Base-by-base conservation (phyloP, 1,140 invertebrate genomes). In the Eurosta solidaginis region DNA sequence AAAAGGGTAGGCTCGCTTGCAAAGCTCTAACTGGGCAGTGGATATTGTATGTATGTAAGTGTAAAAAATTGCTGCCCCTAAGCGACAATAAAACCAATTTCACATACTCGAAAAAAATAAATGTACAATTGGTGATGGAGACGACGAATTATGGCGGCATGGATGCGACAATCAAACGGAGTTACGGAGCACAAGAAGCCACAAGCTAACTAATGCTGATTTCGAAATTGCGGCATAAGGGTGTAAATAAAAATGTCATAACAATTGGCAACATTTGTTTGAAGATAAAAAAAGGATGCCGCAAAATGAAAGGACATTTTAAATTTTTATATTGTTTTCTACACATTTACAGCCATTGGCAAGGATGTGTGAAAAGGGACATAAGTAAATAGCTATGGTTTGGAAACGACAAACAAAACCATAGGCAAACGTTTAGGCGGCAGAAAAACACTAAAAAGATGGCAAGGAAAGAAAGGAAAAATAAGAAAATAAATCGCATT, bases 181-280 rank as follows among this genome's bases (percentile, higher is more conserved):
- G 49, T 52, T 4, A 22, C 17, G 20, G 10, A 52, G 20, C 10
- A 20, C 5, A 52, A 22, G 17, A 52, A 52, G n/a, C 49, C 54
- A 36, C 54, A 63, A 63, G 29, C 22, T 33, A 20, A 40, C 22
- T 33, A 20, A 40, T 68, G 59, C 33, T 20, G 59, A 68, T 42
- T 68, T 68, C 40, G n/a, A n/a, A n/a, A 68, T 68, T 68, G 59
- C n/a, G n/a, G 12, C 59, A 20, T 14, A 68, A 36, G 59, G 59
- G 59, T 10, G 59, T 20, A 68, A 68, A 40, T 10, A 40, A 22
- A 68, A 68, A 68, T 68, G 29, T 29, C 59, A 68, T 40, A 68
- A 68, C 59, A 68, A 68, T 68, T 68, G 59, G 17, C 59, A 68
- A 68, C 33, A 68, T 68, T 68, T 68, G 59, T 68, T 68, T 42